Percentiles rank a stretch among this genome's conserved stretches.
Evolutionary conservation across 1,140 invertebrate species (phyloP).

Genomic region (Drosophila lini): DNA sequence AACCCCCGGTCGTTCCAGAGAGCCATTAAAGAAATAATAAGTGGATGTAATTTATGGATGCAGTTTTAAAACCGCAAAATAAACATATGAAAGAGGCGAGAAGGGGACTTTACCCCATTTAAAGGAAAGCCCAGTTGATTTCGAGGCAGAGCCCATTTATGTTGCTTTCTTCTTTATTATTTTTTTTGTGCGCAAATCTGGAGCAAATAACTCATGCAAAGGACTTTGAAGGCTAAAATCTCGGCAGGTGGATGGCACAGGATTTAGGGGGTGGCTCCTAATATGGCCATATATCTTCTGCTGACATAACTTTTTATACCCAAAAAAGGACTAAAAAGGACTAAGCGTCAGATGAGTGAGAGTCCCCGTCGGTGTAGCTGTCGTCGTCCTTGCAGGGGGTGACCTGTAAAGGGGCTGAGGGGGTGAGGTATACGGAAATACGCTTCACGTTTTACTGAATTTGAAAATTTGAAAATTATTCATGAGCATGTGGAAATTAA

Average conservation of each 20-base stretch:
- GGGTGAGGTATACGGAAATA: constrained; percentile 58
- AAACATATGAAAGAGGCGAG: constrained; percentile 15
- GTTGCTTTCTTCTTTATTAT: constrained; percentile 9
- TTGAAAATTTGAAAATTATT: constrained; percentile 83
- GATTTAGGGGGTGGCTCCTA: constrained; percentile 52
- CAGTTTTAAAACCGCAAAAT: constrained; percentile 43
- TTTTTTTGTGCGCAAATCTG: constrained; percentile 23
- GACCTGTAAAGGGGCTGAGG: constrained; percentile 9
- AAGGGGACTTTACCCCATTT: constrained; percentile 20
- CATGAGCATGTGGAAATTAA: constrained; percentile 83
- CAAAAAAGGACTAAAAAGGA: constrained; percentile 59
- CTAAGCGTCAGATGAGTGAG: constrained; percentile 44
- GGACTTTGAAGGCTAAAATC: constrained; percentile 53
- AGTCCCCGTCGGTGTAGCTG: constrained; percentile 24
- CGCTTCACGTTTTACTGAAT: constrained; percentile 81
- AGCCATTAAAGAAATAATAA: constrained; percentile 57
- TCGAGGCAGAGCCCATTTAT: constrained; percentile 7
- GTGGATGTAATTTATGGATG: constrained; percentile 64
- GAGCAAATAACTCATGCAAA: constrained; percentile 64
- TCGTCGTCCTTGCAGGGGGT: constrained; percentile 19
- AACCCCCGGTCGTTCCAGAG: constrained; percentile 20
- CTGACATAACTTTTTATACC: constrained; percentile 79
- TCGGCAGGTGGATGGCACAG: constrained; percentile 37
- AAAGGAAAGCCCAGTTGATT: constrained; percentile 37
- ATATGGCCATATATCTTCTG: constrained; percentile 75